Evolutionary conservation across 2,113 vertebrate genomes (phyloP).

Genomic region (Accipiter virgatus): DNA sequence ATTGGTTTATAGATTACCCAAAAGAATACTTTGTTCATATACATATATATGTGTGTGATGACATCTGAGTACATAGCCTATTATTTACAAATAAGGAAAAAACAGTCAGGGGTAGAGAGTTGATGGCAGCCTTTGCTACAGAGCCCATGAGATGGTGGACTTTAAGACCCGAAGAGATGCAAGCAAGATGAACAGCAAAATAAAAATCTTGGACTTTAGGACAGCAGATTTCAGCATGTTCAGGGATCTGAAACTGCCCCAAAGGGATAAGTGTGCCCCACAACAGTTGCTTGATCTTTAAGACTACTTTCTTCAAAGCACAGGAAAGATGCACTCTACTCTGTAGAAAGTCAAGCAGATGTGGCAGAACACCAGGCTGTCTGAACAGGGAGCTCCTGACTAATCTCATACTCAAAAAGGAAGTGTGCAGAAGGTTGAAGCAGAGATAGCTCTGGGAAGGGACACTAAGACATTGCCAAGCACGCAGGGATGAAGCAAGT

Average conservation of each 20-base stretch:
- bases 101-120: neutral
- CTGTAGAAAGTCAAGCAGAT: neutral
- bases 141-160: neutral
- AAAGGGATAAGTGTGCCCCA: neutral
- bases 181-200: neutral
- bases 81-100: neutral
- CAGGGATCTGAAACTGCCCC: neutral
- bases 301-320: neutral
- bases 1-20: neutral
- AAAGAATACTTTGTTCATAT: neutral
- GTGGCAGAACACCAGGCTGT: neutral
- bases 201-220: neutral
- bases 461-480: neutral
- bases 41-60: too few species aligned
- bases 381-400: neutral
- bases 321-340: neutral
- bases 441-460: neutral
- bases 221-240: neutral
- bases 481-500: neutral
- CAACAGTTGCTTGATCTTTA: neutral
- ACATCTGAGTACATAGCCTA: neutral
- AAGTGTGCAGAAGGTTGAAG: neutral
- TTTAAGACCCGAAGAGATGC: neutral
- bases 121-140: neutral
- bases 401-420: neutral